These are phyloP conservation scores for Gadopsis bispinosus DNA, from an alignment of 2,797 vertebrate genomes.

Conservation along the genomic window DNA sequence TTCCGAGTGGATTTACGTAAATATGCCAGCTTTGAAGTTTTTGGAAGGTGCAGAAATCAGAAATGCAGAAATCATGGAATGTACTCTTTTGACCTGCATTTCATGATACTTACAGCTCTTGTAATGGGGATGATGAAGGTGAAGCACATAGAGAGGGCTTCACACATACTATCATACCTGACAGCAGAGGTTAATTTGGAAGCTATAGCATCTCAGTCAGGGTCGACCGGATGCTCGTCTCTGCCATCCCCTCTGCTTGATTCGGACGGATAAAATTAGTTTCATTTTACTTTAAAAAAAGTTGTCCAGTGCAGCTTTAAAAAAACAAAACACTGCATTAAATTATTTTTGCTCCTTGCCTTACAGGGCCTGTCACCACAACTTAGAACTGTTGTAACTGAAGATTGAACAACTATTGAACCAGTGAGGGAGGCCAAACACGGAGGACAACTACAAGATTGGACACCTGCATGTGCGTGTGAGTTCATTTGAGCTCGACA, in stretches of 20 bases:
- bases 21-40: constrained; percentile 20
- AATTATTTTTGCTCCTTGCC: neutral
- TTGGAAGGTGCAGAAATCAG: neutral
- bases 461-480: neutral
- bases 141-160: neutral
- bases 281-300: neutral
- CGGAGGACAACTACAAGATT: neutral
- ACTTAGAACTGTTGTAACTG: neutral
- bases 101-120: constrained; percentile 31
- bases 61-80: constrained; percentile 22
- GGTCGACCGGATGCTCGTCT: neutral
- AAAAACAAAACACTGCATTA: neutral
- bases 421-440: neutral
- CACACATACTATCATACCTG: neutral
- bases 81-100: constrained; percentile 45
- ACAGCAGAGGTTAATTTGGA: constrained; percentile 26
- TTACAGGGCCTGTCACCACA: constrained; percentile 15
- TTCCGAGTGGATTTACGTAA: constrained; percentile 8
- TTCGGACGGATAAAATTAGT: neutral
- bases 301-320: neutral
- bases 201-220: neutral
- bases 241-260: neutral
- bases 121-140: neutral
- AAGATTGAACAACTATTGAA: neutral
- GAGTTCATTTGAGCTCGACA: no score